Evolutionary conservation across 2,113 vertebrate genomes (phyloP).

Genomic region (Spermophilus dauricus): DNA sequence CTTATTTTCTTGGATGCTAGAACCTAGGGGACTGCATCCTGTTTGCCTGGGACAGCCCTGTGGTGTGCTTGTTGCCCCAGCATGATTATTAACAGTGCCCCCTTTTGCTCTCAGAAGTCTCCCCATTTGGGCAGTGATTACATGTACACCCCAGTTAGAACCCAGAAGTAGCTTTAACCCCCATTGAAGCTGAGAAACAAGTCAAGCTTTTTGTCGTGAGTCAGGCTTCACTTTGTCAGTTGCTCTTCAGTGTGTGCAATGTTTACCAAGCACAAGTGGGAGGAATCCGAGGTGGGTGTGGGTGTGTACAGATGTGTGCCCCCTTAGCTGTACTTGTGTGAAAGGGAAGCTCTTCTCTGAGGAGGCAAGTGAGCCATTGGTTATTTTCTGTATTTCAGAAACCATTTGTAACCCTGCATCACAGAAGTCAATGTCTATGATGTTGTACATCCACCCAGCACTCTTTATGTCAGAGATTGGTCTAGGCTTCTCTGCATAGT

Average conservation of each 20-base stretch:
- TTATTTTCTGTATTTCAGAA: slow-evolving; percentile 87
- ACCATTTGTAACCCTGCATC: slow-evolving; percentile 96
- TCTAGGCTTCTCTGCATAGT: slow-evolving; percentile 96
- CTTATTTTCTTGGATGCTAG: not conserved
- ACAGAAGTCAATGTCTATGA: slow-evolving; percentile 93
- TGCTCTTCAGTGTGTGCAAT: not conserved
- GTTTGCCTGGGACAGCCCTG: not conserved
- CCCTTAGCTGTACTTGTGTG: accelerated
- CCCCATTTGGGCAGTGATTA: not conserved
- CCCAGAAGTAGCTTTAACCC: not conserved
- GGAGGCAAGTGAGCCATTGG: not conserved
- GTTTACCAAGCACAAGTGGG: accelerated
- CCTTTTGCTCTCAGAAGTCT: too few relatives aligned
- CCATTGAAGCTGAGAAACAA: not conserved
- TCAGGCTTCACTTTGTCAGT: not conserved
- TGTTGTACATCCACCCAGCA: slow-evolving; percentile 94
- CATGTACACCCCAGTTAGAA: not conserved
- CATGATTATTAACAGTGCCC: not conserved
- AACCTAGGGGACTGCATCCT: too few relatives aligned
- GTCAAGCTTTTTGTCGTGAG: not conserved
- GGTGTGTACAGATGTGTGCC: not conserved
- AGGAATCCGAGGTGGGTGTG: accelerated
- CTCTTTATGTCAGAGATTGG: slow-evolving; percentile 95
- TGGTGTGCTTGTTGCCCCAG: not conserved
- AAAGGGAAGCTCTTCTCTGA: not conserved